Base-by-base conservation (phyloP, 2,888 invertebrate genomes). In the Bembecia ichneumoniformis region DNA sequence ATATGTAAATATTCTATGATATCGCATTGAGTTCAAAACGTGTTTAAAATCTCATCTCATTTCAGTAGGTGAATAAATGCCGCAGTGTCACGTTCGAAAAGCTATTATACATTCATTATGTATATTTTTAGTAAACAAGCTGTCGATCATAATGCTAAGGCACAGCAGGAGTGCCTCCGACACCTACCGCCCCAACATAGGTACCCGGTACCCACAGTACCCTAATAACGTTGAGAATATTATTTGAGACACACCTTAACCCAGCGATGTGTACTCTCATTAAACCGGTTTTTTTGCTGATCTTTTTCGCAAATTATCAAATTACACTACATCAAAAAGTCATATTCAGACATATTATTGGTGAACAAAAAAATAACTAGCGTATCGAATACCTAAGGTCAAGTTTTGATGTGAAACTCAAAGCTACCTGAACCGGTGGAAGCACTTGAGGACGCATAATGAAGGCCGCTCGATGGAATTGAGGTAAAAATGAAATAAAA, bases 51-150 rank as follows among this genome's bases (percentile, higher is more conserved):
- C 14, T 40, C 40, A 14, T 40, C 40, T 11, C n/a, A 40, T 40
- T 48, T 53, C 49, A 51, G 62, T 54, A 57, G 59, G 58, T 54
- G 63, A 55, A 61, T 61, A 40, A 40, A 14, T 14, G 40, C 13
- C 40, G 40, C 40, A 40, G 66, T 67, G 71, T 71, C 76, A 69
- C 66, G 62, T 71, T 66, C 66, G 68, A 71, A 68, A 68, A 72
- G 72, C 74, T 71, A 86, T 86, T 86, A 84, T 86, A 87, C 77
- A 87, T 87, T 86, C 87, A 87, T 87, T 87, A 86, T 87, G 86
- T 86, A 86, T 84, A 86, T 83, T 86, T 87, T 87, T 82, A 81
- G 87, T 87, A 87, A 87, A 86, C 86, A 87, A 83, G 82, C 83
- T 87, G 86, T 87, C 86, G 83, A 82, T 86, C 83, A 87, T 86